Evolutionary conservation across 2,888 invertebrate species (phyloP), one percentile per base, ranked within the genome.

Genomic region (Protonemura montana): DNA sequence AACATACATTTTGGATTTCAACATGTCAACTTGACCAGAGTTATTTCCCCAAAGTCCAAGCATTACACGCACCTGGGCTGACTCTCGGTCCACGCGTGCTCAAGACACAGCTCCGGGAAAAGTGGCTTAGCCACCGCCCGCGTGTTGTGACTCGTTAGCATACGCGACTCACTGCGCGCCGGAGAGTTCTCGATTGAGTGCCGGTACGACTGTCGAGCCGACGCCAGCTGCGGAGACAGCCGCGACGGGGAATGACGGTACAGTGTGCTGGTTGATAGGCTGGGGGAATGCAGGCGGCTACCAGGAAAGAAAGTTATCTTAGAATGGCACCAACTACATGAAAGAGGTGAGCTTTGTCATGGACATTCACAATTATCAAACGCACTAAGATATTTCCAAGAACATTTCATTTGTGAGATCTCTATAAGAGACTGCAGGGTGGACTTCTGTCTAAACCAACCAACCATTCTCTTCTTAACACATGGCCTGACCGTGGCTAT

Each of bases 41-140:
- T n/a, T n/a, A n/a, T n/a, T n/a, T n/a, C n/a, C n/a, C n/a, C n/a
- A n/a, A n/a, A n/a, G n/a, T n/a, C n/a, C n/a, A n/a, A n/a, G n/a
- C n/a, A n/a, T n/a, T n/a, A n/a, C n/a, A 59, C 59, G 1, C 59
- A 59, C 59, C 59, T 59, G 6, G 13, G 59, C 16, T 21, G 59
- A 21, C 92, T 94, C 89, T 98, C 98, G 0, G 96, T 96, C 98
- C 98, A 98, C 21, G 98, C 92, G 90, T 96, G 96, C 89, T 98
- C 98, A 81, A 98, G 92, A 89, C 98, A 98, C 88, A 98, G 93
- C 89, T 97, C 96, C 0, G 98, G 98, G 89, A 95, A 95, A 30
- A 97, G 91, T 0, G 97, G 96, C 88, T 95, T 93, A 0, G 94
- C 92, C n/a, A 93, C 94, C 80, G 92, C 93, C 88, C 77, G 26